These are phyloP conservation scores for Lepidonotus clava DNA, from an alignment of 2,888 invertebrate species.

Conservation along the genomic window DNA sequence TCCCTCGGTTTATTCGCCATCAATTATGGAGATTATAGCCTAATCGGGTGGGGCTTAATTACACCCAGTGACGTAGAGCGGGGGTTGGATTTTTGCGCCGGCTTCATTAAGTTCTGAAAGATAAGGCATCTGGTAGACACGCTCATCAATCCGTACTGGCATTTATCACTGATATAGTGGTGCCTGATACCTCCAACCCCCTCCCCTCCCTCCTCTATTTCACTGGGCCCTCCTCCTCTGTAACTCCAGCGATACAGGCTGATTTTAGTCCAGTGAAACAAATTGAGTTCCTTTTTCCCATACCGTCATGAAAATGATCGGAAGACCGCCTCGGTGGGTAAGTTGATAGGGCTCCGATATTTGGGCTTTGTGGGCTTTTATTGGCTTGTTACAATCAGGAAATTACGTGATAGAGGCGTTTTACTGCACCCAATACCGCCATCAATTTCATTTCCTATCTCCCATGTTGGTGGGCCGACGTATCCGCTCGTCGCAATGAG, in stretches of 20 bases:
- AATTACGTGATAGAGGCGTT: conserved; percentile 35
- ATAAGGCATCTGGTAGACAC: neutral
- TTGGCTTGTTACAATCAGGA: conserved; percentile 40
- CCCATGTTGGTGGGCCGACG: neutral
- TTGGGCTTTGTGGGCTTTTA: conserved; percentile 36
- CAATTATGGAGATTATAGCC: conserved; percentile 39
- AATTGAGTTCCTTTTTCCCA: conserved; percentile 2
- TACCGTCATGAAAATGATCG: conserved; percentile 27
- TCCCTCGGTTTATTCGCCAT: neutral
- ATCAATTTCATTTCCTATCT: conserved; percentile 48
- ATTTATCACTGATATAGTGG: conserved; percentile 9
- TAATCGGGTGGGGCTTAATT: conserved; percentile 10
- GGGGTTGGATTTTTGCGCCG: neutral
- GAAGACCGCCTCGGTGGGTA: neutral
- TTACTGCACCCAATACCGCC: neutral
- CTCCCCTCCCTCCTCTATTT: neutral
- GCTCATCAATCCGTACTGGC: neutral
- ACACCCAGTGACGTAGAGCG: neutral
- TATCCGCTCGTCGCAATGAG: neutral
- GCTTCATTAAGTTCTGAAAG: neutral
- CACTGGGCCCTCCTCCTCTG: neutral
- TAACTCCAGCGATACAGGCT: neutral
- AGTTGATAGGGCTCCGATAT: conserved; percentile 19
- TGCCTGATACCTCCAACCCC: neutral
- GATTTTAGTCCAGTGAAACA: neutral